Evolutionary conservation across 2,888 invertebrate species (phyloP).

Genomic region (Apodemia hepburni): DNA sequence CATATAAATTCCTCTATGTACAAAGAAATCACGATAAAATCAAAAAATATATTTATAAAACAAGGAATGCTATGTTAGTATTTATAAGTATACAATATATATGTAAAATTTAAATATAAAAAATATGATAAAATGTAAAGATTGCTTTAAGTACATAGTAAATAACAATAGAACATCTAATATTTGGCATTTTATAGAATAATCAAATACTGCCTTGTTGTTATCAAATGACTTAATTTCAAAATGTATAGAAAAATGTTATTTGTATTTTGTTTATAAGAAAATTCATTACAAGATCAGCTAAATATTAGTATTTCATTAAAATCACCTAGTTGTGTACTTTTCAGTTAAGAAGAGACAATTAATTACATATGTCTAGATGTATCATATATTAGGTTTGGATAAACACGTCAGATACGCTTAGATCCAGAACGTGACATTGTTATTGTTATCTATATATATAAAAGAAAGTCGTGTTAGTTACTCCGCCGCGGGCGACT

Average conservation of each 20-base stretch:
- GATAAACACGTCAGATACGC: too few relatives aligned
- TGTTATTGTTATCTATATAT: too few relatives aligned
- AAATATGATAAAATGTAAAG: slow-evolving; percentile 13
- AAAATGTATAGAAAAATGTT: not conserved
- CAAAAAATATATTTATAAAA: slow-evolving; percentile 10
- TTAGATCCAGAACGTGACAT: too few relatives aligned
- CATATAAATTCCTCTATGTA: not conserved
- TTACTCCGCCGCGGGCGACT: too few relatives aligned
- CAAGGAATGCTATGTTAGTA: slow-evolving; percentile 27
- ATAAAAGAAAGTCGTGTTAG: too few relatives aligned
- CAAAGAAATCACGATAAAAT: not conserved
- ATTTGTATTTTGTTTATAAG: not conserved
- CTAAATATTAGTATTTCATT: too few relatives aligned
- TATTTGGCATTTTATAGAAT: slow-evolving; percentile 19
- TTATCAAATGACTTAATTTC: not conserved
- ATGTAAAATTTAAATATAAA: slow-evolving; percentile 29
- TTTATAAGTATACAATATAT: slow-evolving; percentile 25
- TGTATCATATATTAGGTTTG: too few relatives aligned
- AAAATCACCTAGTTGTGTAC: too few relatives aligned
- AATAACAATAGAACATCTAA: slow-evolving; percentile 13
- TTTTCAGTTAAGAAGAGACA: too few relatives aligned
- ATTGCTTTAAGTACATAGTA: slow-evolving; percentile 19
- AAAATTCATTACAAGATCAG: not conserved
- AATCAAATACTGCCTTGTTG: not conserved
- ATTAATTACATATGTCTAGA: too few relatives aligned